Evolutionary conservation across 2,888 invertebrate species (phyloP), one percentile per base, ranked within the genome.

Genomic region (Lasioglossum villosulum): DNA sequence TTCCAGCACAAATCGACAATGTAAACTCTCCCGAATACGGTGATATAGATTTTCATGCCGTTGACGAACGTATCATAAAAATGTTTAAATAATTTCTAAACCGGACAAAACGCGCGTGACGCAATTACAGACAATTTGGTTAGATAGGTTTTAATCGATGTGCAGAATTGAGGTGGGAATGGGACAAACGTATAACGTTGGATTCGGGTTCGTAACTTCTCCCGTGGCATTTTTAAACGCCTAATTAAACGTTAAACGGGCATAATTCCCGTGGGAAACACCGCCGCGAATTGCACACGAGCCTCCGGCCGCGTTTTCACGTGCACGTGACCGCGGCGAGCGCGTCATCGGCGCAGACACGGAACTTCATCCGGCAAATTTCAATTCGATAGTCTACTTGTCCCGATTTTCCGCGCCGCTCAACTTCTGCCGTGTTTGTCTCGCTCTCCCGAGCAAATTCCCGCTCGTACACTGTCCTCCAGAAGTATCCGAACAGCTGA

Each of bases 311-410:
- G 30, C 63, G 16, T 27, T 63, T 27, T 63, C 16, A 30, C 63
- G 63, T 63, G 63, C 30, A 30, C 30, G 27, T 27, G 59, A 59
- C 59, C 27, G 5, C 59, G 27, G 4, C 27, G 27, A 27, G 23
- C n/a, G n/a, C 72, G 59, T 39, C 72, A 39, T 75, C 42, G 71
- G 27, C 78, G 75, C 70, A 80, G 23, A 73, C 76, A n/a, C 52
- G 37, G 52, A 63, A 23, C 34, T 8, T 68, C 23, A 16, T 6
- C 30, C 23, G 19, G 12, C 30, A 27, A 45, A 30, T 71, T 71
- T 27, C 71, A 19, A 45, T 42, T 27, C 16, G 71, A 42, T 10
- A 34, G 16, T 34, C 19, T 34, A 66, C 66, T 66, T 66, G 2
- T 10, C 6, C 19, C 30, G 19, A 45, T 73, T 59, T 63, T n/a